Conservation (phyloP, 2,888 invertebrate species). For the Pseudanteris insignis region DNA sequence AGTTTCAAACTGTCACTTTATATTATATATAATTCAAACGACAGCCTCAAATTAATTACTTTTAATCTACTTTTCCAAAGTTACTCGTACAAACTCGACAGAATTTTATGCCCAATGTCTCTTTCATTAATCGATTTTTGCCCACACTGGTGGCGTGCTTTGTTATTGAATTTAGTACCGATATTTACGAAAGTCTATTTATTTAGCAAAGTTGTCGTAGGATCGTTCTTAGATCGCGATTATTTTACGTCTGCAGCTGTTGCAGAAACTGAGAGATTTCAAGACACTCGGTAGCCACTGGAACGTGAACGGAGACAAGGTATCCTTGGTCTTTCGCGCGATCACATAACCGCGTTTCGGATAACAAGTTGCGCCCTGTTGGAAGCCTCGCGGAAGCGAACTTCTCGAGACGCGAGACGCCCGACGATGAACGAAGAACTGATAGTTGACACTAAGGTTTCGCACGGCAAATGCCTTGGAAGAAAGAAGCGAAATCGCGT, state of each 20-base stretch:
- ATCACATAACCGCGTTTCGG: slow-evolving; percentile 42
- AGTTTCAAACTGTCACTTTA: no score
- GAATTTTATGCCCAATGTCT: no score
- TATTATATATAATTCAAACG: no score
- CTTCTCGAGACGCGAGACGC: slow-evolving; percentile 24
- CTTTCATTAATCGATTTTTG: no score
- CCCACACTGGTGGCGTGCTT: no score
- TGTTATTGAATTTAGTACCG: neutral
- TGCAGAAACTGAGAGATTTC: neutral
- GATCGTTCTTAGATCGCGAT: slow-evolving; percentile 3
- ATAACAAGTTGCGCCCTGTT: slow-evolving; percentile 38
- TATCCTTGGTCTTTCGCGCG: slow-evolving; percentile 7
- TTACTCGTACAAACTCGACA: no score
- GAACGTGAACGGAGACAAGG: slow-evolving; percentile 21
- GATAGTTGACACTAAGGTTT: slow-evolving; percentile 48
- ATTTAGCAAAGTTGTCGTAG: no score
- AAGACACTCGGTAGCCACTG: slow-evolving; percentile 6
- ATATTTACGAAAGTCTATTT: neutral
- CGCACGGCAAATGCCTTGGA: slow-evolving; percentile 45
- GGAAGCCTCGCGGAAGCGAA: slow-evolving; percentile 27
- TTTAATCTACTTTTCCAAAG: no score
- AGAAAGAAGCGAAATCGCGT: slow-evolving; percentile 51
- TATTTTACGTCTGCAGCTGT: slow-evolving; percentile 11
- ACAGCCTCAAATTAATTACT: no score
- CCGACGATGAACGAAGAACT: slow-evolving; percentile 51